These are phyloP conservation scores for Pterophyllum scalare DNA, from an alignment of 2,113 vertebrate species.

Conservation along the genomic window DNA sequence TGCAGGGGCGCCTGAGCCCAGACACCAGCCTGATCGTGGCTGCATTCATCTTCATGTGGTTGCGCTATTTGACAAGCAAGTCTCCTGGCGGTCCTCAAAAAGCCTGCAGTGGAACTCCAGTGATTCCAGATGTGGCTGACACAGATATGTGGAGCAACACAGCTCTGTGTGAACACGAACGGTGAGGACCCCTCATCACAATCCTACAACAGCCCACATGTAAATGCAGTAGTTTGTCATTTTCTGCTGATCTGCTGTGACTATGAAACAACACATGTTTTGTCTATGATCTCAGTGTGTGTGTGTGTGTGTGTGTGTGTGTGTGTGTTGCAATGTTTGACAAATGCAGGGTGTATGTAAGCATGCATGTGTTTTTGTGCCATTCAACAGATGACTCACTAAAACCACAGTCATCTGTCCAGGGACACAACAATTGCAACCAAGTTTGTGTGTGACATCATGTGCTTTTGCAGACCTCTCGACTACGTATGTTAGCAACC, in stretches of 20 bases:
- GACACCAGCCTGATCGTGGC: slow-evolving; percentile 36
- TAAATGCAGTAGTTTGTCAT: not conserved
- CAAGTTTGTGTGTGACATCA: slow-evolving; percentile 37
- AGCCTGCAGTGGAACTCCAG: slow-evolving; percentile 52
- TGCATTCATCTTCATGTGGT: slow-evolving; percentile 31
- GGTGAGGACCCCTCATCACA: slow-evolving; percentile 43
- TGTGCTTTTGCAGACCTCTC: slow-evolving; percentile 46
- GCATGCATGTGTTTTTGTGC: slow-evolving; percentile 1
- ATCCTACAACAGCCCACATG: not conserved
- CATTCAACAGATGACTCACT: slow-evolving; percentile 59
- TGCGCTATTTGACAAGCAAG: slow-evolving; percentile 66
- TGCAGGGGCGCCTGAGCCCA: not conserved
- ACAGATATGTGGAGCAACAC: slow-evolving; percentile 37
- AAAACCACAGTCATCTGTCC: slow-evolving; percentile 42
- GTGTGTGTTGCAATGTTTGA: not conserved
- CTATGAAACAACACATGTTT: slow-evolving; percentile 13
- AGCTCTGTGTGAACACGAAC: slow-evolving; percentile 43
- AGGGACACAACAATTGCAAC: slow-evolving; percentile 48
- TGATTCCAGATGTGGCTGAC: slow-evolving; percentile 77
- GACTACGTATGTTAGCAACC: slow-evolving; percentile 39
- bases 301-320: not conserved
- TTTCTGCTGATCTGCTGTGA: slow-evolving; percentile 42
- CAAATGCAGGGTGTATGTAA: slow-evolving; percentile 9
- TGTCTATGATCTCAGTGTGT: slow-evolving; percentile 19
- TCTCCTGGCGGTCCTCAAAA: slow-evolving; percentile 63